A percentile compares a stretch with the other conserved stretches of the same genome.
Conservation (phyloP, 2,113 vertebrate species). For the Uria lomvia region DNA sequence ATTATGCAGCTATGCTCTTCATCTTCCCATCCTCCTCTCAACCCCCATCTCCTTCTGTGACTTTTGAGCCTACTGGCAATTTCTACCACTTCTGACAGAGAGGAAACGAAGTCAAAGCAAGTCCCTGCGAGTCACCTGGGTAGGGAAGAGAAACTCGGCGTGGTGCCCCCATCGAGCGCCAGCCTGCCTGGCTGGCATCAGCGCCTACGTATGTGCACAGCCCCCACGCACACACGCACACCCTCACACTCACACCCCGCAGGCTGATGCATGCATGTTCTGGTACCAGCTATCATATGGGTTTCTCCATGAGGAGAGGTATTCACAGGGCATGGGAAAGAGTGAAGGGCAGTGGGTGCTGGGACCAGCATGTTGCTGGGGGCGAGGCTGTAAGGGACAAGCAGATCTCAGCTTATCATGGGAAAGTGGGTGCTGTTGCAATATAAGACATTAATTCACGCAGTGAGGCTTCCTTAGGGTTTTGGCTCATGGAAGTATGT, state of each 20-base stretch:
- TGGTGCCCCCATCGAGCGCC: background rate
- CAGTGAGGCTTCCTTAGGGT: background rate
- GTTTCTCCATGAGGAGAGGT: background rate
- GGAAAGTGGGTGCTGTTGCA: background rate
- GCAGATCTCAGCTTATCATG: background rate
- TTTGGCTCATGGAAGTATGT: background rate
- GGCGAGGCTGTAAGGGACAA: background rate
- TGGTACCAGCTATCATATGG: fast-evolving
- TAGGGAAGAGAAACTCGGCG: background rate
- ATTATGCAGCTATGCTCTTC: background rate
- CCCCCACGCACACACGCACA: fast-evolving
- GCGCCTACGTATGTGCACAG: background rate
- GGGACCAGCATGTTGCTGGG: background rate
- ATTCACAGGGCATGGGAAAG: background rate
- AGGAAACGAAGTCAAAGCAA: background rate
- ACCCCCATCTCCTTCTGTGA: background rate
- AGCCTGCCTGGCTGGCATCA: background rate
- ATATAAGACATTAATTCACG: background rate
- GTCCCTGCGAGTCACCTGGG: fast-evolving
- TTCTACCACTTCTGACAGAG: background rate
- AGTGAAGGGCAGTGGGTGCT: background rate
- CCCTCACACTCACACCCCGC: background rate
- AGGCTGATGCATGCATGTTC: fast-evolving
- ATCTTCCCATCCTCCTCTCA: background rate
- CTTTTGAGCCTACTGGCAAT: background rate